Evolutionary conservation across 2,113 vertebrate species (phyloP), one percentile per base, ranked within the genome.

Genomic region (Leptocoma aspasia): DNA sequence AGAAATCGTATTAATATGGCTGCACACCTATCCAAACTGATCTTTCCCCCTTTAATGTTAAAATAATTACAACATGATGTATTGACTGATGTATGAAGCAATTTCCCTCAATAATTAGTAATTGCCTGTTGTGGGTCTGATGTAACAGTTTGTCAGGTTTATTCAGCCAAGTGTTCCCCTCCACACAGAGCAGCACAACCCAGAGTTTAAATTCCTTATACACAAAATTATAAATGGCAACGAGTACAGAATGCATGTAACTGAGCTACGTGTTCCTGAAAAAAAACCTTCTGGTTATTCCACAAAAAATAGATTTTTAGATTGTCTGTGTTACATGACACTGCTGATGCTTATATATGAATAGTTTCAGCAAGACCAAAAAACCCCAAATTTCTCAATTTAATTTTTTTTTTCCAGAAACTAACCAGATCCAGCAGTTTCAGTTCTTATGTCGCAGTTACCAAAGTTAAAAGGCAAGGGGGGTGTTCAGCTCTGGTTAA

Each of bases 31-130:
- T 75, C 31, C 53, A 42, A 85, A 90, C 26, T 44, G 24, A 52
- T 90, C 72, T 90, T 92, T 63, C 31, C 73, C 35, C 35, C 22
- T 81, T 86, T 82, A 49, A 75, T 68, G 49, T 71, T 78, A 50
- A 76, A 94, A 89, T 75, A 89, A 84, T 94, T 79, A 20, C 52
- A 89, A 63, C 35, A 56, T 75, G 80, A 86, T 53, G 35, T 76
- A 82, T 92, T 28, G 41, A 50, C 44, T 92, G 86, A 63, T 41
- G 49, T 37, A 63, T 56, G 89, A 94, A 95, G 69, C 39, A 41
- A 88, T 88, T 92, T 94, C 79, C 59, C 71, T 76, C 90, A 64
- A 23, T 91, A 76, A 75, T 86, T 69, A 70, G 80, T 79, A 76
- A 78, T 37, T 87, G 81, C 73, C 83, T 90, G 77, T 60, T 87